phyloP scores from a whole-genome alignment of 2,797 vertebrate genomes.

The Poecilia wingei region DNA sequence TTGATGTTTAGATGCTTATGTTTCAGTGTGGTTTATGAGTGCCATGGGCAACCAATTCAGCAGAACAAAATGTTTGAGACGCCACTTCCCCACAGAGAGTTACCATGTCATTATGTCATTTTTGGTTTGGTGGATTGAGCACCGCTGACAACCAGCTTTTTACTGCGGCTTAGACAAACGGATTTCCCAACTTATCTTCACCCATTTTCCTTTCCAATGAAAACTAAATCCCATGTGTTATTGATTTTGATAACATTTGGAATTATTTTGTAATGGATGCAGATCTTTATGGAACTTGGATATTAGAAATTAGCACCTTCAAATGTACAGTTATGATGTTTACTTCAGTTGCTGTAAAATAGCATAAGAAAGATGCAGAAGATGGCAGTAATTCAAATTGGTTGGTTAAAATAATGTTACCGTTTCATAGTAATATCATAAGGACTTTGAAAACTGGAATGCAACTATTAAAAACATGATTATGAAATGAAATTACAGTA shows the following conservation, averaged over 20 bases:
- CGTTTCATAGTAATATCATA: not conserved
- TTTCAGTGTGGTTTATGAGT: constrained; percentile 58
- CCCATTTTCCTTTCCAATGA: not conserved
- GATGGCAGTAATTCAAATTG: not conserved
- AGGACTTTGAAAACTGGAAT: not conserved
- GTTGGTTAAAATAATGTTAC: not conserved
- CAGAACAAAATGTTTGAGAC: constrained; percentile 41
- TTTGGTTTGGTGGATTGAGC: not conserved
- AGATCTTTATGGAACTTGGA: not conserved
- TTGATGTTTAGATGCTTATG: constrained; percentile 14
- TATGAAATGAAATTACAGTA: not conserved
- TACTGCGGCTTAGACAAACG: not conserved
- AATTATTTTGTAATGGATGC: not conserved
- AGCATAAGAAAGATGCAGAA: not conserved
- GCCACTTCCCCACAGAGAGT: constrained; percentile 38
- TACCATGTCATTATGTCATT: constrained; percentile 2
- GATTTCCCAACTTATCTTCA: not conserved
- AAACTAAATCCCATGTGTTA: not conserved
- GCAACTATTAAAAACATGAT: not conserved
- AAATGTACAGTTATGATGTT: not conserved
- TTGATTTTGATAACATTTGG: not conserved
- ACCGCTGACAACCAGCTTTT: not conserved
- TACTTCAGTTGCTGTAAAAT: not conserved
- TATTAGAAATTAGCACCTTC: not conserved
- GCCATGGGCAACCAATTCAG: constrained; percentile 40